Evolutionary conservation across 1,140 invertebrate genomes (phyloP).

Genomic region (Cydia fagiglandana): DNA sequence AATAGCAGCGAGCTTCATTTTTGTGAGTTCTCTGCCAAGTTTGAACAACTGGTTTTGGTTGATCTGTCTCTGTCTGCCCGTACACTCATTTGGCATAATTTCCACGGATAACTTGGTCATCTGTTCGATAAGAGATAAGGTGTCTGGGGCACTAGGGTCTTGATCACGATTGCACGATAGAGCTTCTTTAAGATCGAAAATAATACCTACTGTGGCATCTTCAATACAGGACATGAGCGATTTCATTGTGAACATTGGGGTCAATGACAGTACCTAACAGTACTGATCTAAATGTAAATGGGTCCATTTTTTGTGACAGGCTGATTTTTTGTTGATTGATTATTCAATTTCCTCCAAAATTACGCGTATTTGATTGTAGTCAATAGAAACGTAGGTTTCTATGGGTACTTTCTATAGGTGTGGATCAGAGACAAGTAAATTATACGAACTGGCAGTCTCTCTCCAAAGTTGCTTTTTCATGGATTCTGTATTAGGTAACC

Average conservation of each 20-base stretch:
- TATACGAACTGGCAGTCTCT: no score
- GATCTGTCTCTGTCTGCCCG: conserved; percentile 57
- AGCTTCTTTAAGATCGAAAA: conserved; percentile 21
- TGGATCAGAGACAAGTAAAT: no score
- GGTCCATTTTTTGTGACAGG: background rate
- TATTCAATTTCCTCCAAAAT: background rate
- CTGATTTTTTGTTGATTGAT: background rate
- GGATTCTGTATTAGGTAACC: no score
- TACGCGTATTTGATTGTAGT: no score
- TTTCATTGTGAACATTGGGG: conserved; percentile 55
- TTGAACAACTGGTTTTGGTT: conserved; percentile 68
- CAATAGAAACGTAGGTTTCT: no score
- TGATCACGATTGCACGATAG: background rate
- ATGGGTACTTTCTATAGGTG: no score
- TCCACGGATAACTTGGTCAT: conserved; percentile 34
- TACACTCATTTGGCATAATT: conserved; percentile 58
- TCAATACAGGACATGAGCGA: conserved; percentile 60
- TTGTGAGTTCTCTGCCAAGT: conserved; percentile 71
- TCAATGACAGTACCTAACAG: conserved; percentile 55
- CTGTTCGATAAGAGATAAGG: conserved; percentile 18
- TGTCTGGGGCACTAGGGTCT: background rate
- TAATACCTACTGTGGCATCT: conserved; percentile 8
- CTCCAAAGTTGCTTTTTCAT: no score
- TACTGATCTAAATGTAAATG: background rate
- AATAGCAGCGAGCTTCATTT: background rate